Base-by-base conservation (phyloP, 2,888 invertebrate genomes). In the Pediacus dermestoides region DNA sequence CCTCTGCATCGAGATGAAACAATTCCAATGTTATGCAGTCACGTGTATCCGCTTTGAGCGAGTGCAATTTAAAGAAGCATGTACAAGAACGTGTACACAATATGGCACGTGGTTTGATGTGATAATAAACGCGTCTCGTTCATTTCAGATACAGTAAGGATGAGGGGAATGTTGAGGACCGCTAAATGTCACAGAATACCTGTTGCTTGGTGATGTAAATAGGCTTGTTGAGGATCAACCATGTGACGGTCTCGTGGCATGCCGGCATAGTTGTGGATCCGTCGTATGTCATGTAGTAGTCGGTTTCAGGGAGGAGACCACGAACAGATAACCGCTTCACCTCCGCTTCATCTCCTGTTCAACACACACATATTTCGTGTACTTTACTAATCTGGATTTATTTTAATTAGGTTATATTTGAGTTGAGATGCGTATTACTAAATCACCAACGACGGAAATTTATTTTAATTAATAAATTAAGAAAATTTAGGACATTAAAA, bases 251-350 rank as follows among this genome's bases (percentile, higher is more conserved):
- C 73, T 97, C 97, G 71, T 93, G 88, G 74, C 97, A 97, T 48
- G 94, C 91, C 2, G 97, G 97, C 69, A 91, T 90, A 36, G 96
- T 96, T 40, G 92, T 87, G 26, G 95, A 95, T 32, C 96, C 97
- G 62, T 96, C 94, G 71, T 96, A 99, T 35, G 97, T 97, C 85
- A 99, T 92, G 74, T 93, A 97, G 73, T 92, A 88, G 64, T 90
- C 86, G 30, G 94, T 95, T 58, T 89, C 87, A 3, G 97, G 95
- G 46, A 97, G 73, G 39, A 97, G 76, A 15, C 89, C 89, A 34
- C 87, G 78, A 34, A 95, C 85, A 28, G 90, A 90, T 57, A 96
- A 73, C 57, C 86, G 80, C 67, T 85, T 85, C 47, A 95, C 82
- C 48, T 85, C 84, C 68, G 86, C 85, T 69, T 85, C 84, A 50